phyloP scores from a whole-genome alignment of 2,888 invertebrate genomes.

The Synergus itoensis region DNA sequence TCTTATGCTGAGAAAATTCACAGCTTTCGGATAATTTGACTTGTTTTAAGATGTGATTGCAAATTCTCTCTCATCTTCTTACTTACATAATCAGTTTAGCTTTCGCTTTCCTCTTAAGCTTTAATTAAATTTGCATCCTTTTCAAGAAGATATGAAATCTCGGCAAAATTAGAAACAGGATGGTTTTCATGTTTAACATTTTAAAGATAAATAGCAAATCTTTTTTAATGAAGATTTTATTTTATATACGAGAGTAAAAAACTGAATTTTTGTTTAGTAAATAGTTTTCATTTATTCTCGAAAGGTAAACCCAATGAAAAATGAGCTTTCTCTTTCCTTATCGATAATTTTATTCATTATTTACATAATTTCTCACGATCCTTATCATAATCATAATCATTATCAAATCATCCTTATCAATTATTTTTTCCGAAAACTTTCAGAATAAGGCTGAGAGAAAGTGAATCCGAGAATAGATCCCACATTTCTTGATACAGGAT shows the following conservation, averaged over 20 bases:
- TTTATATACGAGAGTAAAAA: too few relatives aligned
- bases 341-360: too few relatives aligned
- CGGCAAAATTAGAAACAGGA: not conserved
- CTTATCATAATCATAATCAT: too few relatives aligned
- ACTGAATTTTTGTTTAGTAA: too few relatives aligned
- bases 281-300: not conserved
- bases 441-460: not conserved
- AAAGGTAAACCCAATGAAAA: too few relatives aligned
- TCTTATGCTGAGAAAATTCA: constrained; percentile 43
- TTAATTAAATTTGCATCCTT: not conserved
- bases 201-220: too few relatives aligned
- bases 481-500: not conserved
- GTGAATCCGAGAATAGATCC: not conserved
- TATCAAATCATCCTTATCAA: not conserved
- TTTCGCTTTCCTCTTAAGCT: not conserved
- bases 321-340: too few relatives aligned
- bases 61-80: not conserved
- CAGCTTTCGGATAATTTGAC: not conserved
- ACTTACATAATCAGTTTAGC: not conserved
- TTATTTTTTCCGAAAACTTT: too few relatives aligned
- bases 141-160: not conserved
- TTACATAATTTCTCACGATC: too few relatives aligned
- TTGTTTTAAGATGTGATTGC: not conserved
- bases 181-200: not conserved
- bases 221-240: too few relatives aligned